Base-by-base conservation (phyloP, 2,888 invertebrate species). In the Phanerotoma sp. region DNA sequence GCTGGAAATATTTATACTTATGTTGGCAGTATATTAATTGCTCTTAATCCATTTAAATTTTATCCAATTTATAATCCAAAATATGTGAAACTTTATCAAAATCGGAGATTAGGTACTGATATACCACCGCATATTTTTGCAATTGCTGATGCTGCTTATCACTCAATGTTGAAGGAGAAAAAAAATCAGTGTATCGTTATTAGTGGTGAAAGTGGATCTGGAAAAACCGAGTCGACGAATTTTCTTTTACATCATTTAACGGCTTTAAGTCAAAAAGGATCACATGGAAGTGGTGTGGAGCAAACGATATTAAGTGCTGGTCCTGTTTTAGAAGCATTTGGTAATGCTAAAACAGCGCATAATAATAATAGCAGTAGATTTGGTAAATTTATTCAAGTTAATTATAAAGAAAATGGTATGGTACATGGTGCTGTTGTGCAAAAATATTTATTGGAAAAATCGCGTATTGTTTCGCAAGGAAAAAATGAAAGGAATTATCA, bases 1-100 rank as follows among this genome's bases (percentile, higher is more conserved):
- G 91, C 90, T 66, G 93, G 94, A 44, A 93, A 95, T 78, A 96
- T 96, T 69, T 96, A 96, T 79, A 96, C 96, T 9, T 96, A 96
- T 71, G 95, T 96, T 63, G 96, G 96, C 50, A 93, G 93, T 51
- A 96, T 97, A 74, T 82, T 97, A 56, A 95, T 97, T 70, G 95
- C 96, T 48, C 88, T 96, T 62, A 96, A 96, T 78, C 91, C 91
- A 10, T 95, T 95, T 79, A 90, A 90, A 81, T 96, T 96, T 79
- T 94, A 94, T 78, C 96, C 96, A 18, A 96, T 97, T 66, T 97
- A 96, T 82, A 96, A 96, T 80, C 96, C 96, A 42, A 96, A 96
- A 79, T 96, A 95, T 81, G 96, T 96, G 64, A 92, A 94, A 78
- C 80, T 96, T 67, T 97, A 96, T 79, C 96, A 96, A 79, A 94